phyloP scores from a whole-genome alignment of 2,797 vertebrate genomes.

The Aldrovandia affinis region DNA sequence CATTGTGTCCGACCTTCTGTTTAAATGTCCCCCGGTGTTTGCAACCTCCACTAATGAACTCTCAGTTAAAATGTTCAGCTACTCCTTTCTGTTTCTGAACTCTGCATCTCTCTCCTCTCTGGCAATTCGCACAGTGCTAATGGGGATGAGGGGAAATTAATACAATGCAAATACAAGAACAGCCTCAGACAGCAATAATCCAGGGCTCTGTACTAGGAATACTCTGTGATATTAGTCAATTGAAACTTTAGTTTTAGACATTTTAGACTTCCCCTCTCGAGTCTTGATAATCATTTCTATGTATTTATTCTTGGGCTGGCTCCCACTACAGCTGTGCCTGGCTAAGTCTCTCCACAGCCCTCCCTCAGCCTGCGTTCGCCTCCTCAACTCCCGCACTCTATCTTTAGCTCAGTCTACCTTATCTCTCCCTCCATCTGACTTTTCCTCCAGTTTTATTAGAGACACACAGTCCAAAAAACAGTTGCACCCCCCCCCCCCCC shows the following conservation, averaged over 20 bases:
- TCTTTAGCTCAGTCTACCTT: background rate
- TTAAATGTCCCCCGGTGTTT: background rate
- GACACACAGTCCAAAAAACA: slow-evolving; percentile 10
- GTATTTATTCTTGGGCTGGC: background rate
- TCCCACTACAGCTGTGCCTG: background rate
- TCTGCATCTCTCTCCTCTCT: background rate
- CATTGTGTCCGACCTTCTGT: background rate
- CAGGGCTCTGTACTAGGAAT: background rate
- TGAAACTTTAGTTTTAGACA: background rate
- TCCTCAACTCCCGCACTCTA: background rate
- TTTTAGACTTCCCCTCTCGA: background rate
- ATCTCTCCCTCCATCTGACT: background rate
- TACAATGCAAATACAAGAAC: background rate
- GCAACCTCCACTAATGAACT: background rate
- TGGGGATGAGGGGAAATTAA: too few relatives aligned
- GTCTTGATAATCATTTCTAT: background rate
- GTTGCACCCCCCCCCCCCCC: background rate
- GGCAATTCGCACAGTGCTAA: background rate
- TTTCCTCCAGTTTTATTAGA: slow-evolving; percentile 15
- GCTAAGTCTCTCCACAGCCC: background rate
- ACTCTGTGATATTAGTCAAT: background rate
- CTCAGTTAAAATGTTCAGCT: background rate
- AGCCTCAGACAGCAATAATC: background rate
- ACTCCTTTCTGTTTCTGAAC: background rate
- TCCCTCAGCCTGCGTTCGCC: slow-evolving; percentile 17